Evolutionary conservation across 2,888 invertebrate species (phyloP).

Genomic region (Calephelis perditalis): DNA sequence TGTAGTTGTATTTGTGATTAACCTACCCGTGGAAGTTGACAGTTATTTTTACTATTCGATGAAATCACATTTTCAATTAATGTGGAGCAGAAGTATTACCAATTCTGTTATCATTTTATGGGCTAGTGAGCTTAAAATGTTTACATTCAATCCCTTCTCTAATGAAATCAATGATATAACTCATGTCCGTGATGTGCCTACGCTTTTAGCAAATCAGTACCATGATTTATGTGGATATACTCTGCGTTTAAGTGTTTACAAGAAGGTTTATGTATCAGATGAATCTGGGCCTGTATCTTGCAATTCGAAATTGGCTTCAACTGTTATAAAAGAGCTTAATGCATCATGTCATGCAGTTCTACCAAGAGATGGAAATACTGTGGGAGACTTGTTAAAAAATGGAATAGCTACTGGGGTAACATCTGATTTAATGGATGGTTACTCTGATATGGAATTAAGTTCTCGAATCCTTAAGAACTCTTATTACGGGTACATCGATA

Average conservation of each 20-base stretch:
- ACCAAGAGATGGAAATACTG: slow-evolving; percentile 60
- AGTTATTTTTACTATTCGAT: slow-evolving; percentile 57
- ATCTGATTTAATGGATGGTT: slow-evolving; percentile 63
- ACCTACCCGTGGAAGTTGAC: slow-evolving; percentile 44
- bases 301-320: slow-evolving; percentile 47
- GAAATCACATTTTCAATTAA: slow-evolving; percentile 62
- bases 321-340: slow-evolving; percentile 52
- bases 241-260: slow-evolving; percentile 56
- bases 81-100: slow-evolving; percentile 73
- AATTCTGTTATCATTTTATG: slow-evolving; percentile 64
- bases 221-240: slow-evolving; percentile 51
- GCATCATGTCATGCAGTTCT: slow-evolving; percentile 54
- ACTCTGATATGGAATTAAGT: slow-evolving; percentile 74
- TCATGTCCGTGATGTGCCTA: slow-evolving; percentile 49
- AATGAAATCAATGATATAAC: slow-evolving; percentile 58
- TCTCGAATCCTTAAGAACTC: slow-evolving; percentile 71
- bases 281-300: slow-evolving; percentile 49
- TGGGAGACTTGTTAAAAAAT: slow-evolving; percentile 59
- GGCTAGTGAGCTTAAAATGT: slow-evolving; percentile 56
- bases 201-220: slow-evolving; percentile 45
- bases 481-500: slow-evolving; percentile 70
- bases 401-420: slow-evolving; percentile 68
- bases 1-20: slow-evolving; percentile 61
- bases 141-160: slow-evolving; percentile 72
- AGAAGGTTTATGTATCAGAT: slow-evolving; percentile 50